Evolutionary conservation across 2,113 vertebrate species (phyloP), one percentile per base, ranked within the genome.

Genomic region (Perca flavescens): DNA sequence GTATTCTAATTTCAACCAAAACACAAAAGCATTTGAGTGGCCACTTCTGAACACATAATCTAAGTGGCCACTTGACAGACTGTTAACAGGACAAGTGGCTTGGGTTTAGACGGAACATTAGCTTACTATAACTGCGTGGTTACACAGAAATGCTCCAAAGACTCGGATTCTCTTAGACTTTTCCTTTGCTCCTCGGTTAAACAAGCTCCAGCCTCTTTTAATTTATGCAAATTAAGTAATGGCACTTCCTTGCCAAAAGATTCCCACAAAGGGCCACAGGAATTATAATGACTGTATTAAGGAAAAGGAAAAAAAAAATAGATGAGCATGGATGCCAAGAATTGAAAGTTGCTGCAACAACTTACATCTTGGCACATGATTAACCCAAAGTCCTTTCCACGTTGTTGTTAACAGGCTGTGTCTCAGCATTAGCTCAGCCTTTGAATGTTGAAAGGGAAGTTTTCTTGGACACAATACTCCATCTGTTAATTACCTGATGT

Each of bases 1-100:
- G 73, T 79, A 82, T 79, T 89, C 54, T 75, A 80, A 86, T 82
- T 87, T 87, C 56, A 36, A 50, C 46, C 54, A 28, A 61, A 85
- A 65, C 65, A 78, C 34, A 70, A 65, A 86, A 60, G 62, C 73
- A 5, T 57, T 31, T 5, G 81, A 91, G 81, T 65, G 81, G 36
- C 72, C 85, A 77, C 83, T 89, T 57, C 19, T 80, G 66, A 83
- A 36, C 34, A 68, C 58, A 74, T 69, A 57, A 21, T 68, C 34
- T 31, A 40, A 86, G 74, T 78, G 78, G 61, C 65, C 78, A 83
- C 79, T 90, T 52, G 65, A 87, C 82, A 46, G 57, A 22, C 43
- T 36, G 66, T 53, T 19, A 60, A 58, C 72, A 53, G 85, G 85
- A 50, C 25, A 49, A 85, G 77, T 22, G 80, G 75, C 50, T 69